Percentiles rank a stretch among this genome's conserved stretches.
phyloP scores from a whole-genome alignment of 2,113 vertebrate species.

The Corapipo altera region DNA sequence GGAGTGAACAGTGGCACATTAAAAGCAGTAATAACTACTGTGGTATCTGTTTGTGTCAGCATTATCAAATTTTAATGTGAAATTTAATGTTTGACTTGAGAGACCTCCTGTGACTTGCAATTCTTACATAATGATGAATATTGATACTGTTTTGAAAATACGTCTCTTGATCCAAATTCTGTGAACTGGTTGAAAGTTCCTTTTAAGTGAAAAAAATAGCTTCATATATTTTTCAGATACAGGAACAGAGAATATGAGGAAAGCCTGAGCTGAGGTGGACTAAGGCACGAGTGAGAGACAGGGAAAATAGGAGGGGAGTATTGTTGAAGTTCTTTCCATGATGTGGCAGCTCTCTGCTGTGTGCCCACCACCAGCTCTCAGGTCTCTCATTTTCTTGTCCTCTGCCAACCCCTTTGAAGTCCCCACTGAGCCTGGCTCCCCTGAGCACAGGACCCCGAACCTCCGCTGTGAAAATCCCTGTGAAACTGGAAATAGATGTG shows the following conservation, averaged over 20 bases:
- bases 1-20: neutral
- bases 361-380: neutral
- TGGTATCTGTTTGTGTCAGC: neutral
- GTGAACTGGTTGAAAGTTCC: neutral
- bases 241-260: neutral
- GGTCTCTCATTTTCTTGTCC: neutral
- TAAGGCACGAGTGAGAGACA: neutral
- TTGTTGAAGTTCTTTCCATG: neutral
- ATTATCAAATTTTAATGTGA: neutral
- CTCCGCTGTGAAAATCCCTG: neutral
- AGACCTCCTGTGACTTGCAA: neutral
- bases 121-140: neutral
- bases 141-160: neutral
- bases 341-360: neutral
- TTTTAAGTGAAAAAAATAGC: neutral
- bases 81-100: neutral
- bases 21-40: neutral
- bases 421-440: neutral
- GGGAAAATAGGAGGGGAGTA: neutral
- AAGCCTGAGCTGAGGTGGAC: neutral
- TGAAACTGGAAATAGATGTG: neutral
- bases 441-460: rapidly evolving
- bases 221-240: neutral
- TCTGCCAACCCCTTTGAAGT: neutral
- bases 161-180: neutral